These are phyloP conservation scores for Naja naja DNA, from an alignment of 2,113 vertebrate species.

Conservation along the genomic window DNA sequence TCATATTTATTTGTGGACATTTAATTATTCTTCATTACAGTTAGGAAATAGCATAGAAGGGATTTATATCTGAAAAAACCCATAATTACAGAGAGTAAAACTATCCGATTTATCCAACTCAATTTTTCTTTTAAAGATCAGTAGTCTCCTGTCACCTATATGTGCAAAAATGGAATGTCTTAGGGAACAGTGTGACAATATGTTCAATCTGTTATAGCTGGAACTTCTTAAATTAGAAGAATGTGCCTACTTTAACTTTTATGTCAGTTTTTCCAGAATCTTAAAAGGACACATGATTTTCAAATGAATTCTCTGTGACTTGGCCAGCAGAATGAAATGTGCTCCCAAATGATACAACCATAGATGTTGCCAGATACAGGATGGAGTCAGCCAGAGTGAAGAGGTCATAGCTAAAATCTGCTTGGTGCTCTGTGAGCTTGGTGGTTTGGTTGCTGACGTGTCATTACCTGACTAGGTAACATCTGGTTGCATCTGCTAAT, in stretches of 20 bases:
- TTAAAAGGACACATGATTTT: background rate
- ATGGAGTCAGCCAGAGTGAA: background rate
- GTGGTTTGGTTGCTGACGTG: background rate
- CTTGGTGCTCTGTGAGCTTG: background rate
- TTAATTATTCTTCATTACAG: background rate
- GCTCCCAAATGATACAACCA: background rate
- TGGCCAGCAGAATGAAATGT: background rate
- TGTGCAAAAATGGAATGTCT: constrained; percentile 75
- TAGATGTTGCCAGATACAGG: background rate
- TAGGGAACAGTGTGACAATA: constrained; percentile 71
- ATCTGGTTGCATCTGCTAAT: constrained; percentile 1
- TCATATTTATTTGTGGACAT: background rate
- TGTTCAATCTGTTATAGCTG: constrained; percentile 78
- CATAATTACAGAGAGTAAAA: background rate
- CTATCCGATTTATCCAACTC: background rate
- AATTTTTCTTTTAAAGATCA: background rate
- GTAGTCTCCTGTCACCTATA: constrained; percentile 70
- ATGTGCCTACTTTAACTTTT: background rate
- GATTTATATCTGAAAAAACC: background rate
- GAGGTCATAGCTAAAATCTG: background rate
- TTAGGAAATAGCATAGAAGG: background rate
- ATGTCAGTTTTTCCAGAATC: background rate
- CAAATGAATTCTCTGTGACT: background rate
- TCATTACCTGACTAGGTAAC: background rate
- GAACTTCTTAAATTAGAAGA: constrained; percentile 68